Conservation (phyloP, 1,140 invertebrate species). For the Anastatus disparis region DNA sequence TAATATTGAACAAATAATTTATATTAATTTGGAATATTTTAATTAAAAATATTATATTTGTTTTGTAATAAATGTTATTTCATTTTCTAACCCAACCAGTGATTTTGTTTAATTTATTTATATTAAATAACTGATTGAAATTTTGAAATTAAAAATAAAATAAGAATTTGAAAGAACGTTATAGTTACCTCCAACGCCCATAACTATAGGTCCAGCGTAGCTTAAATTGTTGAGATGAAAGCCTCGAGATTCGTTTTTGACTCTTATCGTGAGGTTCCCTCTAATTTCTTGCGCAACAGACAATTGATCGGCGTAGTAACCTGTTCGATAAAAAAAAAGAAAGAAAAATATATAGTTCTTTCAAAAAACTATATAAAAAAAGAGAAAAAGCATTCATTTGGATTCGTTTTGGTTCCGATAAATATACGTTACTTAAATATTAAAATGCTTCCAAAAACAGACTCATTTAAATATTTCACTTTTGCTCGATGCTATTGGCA, state of each 20-base stretch:
- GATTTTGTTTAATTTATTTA: too few relatives aligned
- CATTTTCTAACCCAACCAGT: too few relatives aligned
- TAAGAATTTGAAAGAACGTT: neutral
- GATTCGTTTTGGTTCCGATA: too few relatives aligned
- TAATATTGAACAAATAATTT: too few relatives aligned
- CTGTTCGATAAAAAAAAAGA: slow-evolving; percentile 57
- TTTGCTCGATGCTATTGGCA: too few relatives aligned
- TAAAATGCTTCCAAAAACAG: neutral
- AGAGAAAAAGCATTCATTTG: neutral
- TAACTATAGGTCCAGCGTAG: slow-evolving; percentile 91
- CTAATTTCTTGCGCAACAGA: slow-evolving; percentile 80
- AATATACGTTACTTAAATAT: too few relatives aligned
- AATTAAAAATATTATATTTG: too few relatives aligned
- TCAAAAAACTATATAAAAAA: neutral
- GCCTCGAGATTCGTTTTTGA: slow-evolving; percentile 82
- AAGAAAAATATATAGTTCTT: slow-evolving; percentile 1
- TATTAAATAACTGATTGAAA: too few relatives aligned
- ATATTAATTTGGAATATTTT: too few relatives aligned
- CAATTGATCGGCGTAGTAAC: slow-evolving; percentile 85
- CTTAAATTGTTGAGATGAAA: slow-evolving; percentile 91
- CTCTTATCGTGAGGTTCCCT: slow-evolving; percentile 79
- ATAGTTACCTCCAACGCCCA: slow-evolving; percentile 86
- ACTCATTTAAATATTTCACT: neutral
- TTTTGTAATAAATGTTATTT: too few relatives aligned
- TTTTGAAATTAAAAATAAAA: neutral